Base-by-base conservation (phyloP, 2,888 invertebrate genomes). In the Dryobotodes eremita region DNA sequence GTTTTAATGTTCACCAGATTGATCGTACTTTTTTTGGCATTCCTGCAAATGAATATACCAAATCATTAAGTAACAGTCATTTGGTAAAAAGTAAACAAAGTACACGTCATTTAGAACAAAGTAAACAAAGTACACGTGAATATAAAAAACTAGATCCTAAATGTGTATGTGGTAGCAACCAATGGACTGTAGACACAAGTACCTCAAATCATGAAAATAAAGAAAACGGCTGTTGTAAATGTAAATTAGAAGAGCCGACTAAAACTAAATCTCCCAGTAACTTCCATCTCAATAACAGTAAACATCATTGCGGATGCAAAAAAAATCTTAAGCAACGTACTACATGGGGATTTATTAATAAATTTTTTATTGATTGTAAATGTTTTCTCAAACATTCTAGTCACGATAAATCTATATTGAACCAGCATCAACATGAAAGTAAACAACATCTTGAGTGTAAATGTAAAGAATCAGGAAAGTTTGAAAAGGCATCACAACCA, bases 1-100 rank as follows among this genome's bases (percentile, higher is more conserved):
- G 68, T 65, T 77, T 2, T 31, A 65, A 79, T 65, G 20, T 65
- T 79, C n/a, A 36, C 8, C 7, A 10, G 80, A 20, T 55, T 23
- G 20, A 36, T 20, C 20, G n/a, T 55, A 55, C 10, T 26, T 36
- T n/a, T 55, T n/a, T 20, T 53, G 64, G 17, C 2, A 46, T 20
- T n/a, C 53, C 26, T 31, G 31, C 17, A 31, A 31, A 57, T 31
- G 17, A 36, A 26, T 26, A 79, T 48, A 48, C n/a, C 1, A 76
- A 46, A 46, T 46, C 55, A 36, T 31, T 46, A n/a, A 8, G n/a
- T 31, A 10, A 79, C n/a, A 31, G 2, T 11, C 2, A 59, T 48
- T 77, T 42, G 42, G 42, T 42, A 42, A 2, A 42, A 42, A 42
- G 42, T 42, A 42, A 42, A 42, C 42, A 42, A 42, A 36, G 36